A percentile compares a stretch with the other conserved stretches of the same genome.
Conservation (phyloP, 1,140 invertebrate genomes). For the Drosophila pallidifrons region DNA sequence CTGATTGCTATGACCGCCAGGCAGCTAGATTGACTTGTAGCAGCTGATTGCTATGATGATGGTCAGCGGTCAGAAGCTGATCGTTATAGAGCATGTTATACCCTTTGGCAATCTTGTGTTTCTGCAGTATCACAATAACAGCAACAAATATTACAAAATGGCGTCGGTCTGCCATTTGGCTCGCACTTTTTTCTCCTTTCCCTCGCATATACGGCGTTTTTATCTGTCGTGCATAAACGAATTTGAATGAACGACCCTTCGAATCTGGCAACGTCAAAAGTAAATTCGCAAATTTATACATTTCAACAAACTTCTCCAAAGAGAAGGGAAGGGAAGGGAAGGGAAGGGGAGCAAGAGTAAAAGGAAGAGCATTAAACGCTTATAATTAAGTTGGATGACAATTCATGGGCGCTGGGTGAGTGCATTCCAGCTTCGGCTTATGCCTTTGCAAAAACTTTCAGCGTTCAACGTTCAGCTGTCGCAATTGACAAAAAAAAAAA, state of each 20-base stretch:
- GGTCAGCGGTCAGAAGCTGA: too few species aligned
- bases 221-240: slow-evolving; percentile 33
- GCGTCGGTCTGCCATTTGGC: slow-evolving; percentile 37
- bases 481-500: slow-evolving; percentile 10
- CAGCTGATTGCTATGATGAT: too few species aligned
- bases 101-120: neutral
- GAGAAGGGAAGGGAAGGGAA: neutral
- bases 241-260: slow-evolving; percentile 59
- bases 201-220: slow-evolving; percentile 5
- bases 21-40: too few species aligned
- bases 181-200: slow-evolving; percentile 60
- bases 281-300: slow-evolving; percentile 65
- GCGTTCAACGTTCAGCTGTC: neutral
- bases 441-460: slow-evolving; percentile 1
- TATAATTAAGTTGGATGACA: slow-evolving; percentile 31
- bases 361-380: slow-evolving; percentile 27
- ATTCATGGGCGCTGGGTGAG: slow-evolving; percentile 12
- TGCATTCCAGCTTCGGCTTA: slow-evolving; percentile 6
- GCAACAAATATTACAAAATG: slow-evolving; percentile 23
- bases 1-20: too few species aligned
- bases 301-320: slow-evolving; percentile 24
- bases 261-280: slow-evolving; percentile 35
- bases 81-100: too few species aligned
- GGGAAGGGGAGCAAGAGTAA: neutral
- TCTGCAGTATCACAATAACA: neutral